A percentile compares a stretch with the other conserved stretches of the same genome.
Evolutionary conservation across 2,797 vertebrate genomes (phyloP).

Genomic region (Myotis myotis): DNA sequence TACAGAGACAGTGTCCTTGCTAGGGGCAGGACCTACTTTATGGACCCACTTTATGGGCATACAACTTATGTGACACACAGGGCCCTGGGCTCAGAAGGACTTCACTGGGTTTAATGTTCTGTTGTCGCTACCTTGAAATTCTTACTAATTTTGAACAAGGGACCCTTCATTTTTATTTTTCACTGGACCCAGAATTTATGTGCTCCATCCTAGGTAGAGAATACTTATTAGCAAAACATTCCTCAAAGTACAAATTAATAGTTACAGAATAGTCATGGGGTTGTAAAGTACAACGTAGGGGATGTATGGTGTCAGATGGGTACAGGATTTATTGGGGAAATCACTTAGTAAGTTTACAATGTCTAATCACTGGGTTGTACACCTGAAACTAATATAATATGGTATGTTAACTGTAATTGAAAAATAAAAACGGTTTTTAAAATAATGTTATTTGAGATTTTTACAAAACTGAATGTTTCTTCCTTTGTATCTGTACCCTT

Average conservation of each 20-base stretch:
- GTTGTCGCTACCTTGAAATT: not conserved
- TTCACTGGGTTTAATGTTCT: not conserved
- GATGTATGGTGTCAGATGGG: not conserved
- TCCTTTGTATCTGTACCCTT: not conserved
- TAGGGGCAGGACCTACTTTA: not conserved
- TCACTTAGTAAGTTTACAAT: not conserved
- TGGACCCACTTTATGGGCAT: not conserved
- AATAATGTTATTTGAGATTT: not conserved
- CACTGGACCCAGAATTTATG: not conserved
- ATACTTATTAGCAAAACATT: not conserved
- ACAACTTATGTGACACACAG: not conserved
- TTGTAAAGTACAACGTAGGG: not conserved
- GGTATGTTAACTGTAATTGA: not conserved
- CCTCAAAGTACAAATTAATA: not conserved
- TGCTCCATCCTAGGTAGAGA: not conserved
- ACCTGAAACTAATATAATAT: not conserved
- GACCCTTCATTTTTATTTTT: not conserved
- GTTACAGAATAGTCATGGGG: not conserved
- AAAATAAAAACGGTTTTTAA: not conserved
- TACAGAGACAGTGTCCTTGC: not conserved
- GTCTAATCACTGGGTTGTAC: not conserved
- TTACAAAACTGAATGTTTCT: not conserved
- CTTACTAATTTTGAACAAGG: not conserved
- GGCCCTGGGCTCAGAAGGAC: not conserved
- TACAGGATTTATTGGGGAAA: not conserved